Conservation (phyloP, 1,140 invertebrate species). For the Aphaenogaster rudis region DNA sequence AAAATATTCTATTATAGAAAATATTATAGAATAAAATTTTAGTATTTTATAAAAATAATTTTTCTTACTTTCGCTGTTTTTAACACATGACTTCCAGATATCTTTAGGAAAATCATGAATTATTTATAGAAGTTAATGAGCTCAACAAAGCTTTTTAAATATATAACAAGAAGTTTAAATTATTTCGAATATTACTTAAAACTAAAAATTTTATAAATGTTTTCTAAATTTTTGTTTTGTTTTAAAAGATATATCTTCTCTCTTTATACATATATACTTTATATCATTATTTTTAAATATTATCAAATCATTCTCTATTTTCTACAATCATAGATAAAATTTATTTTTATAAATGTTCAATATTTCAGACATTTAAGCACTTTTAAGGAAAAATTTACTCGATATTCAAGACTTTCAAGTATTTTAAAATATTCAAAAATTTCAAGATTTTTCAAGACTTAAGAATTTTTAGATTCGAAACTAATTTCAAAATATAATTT, state of each 20-base stretch:
- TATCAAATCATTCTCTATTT: not conserved
- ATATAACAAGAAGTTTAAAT: not conserved
- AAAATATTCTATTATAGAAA: too few species aligned
- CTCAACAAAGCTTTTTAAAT: not conserved
- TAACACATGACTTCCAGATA: not conserved
- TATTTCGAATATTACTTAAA: not conserved
- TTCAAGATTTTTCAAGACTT: not conserved
- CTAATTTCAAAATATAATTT: too few species aligned
- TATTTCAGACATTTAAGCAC: not conserved
- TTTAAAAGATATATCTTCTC: not conserved
- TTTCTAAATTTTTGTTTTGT: not conserved
- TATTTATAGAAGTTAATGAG: not conserved
- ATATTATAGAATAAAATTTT: not conserved
- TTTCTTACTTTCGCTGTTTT: not conserved
- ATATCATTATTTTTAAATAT: not conserved
- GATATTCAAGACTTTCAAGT: not conserved
- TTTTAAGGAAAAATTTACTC: not conserved
- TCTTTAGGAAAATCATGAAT: not conserved
- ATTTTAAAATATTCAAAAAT: not conserved
- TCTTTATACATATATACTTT: not conserved
- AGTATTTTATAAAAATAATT: not conserved
- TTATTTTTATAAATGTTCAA: not conserved
- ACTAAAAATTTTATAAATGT: not conserved
- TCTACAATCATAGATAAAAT: not conserved
- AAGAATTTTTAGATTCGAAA: not conserved